phyloP scores from a whole-genome alignment of 2,113 vertebrate genomes.

The Pungitius pungitius region DNA sequence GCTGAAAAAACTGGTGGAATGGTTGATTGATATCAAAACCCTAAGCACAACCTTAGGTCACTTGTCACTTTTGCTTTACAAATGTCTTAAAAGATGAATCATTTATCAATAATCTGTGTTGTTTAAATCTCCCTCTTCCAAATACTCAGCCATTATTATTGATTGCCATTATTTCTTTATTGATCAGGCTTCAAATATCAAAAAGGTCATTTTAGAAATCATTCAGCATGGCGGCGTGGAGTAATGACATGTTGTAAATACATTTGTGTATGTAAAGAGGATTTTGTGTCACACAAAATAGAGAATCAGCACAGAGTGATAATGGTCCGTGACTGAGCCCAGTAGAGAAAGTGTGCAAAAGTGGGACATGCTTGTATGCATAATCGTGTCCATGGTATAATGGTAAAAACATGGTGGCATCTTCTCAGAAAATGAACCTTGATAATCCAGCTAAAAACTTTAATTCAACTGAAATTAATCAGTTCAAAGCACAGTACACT shows the following conservation, averaged over 20 bases:
- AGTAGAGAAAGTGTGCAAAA: constrained; percentile 20
- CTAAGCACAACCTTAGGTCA: too few relatives aligned
- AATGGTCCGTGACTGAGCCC: constrained; percentile 28
- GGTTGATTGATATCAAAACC: background rate
- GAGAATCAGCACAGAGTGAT: constrained; percentile 24
- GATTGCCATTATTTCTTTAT: too few relatives aligned
- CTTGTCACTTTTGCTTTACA: too few relatives aligned
- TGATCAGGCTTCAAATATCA: too few relatives aligned
- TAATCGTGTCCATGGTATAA: background rate
- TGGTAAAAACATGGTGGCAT: background rate
- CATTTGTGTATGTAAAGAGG: constrained; percentile 11
- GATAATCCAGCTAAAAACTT: background rate
- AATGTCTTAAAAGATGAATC: too few relatives aligned
- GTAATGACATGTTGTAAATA: constrained; percentile 31
- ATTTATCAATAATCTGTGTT: too few relatives aligned
- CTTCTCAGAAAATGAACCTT: constrained; percentile 3
- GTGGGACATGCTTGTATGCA: constrained; percentile 8
- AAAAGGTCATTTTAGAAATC: too few relatives aligned
- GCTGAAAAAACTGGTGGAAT: background rate
- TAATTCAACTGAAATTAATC: too few relatives aligned
- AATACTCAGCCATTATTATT: too few relatives aligned
- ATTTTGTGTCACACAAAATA: constrained; percentile 46
- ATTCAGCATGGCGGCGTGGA: background rate
- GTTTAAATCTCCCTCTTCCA: too few relatives aligned
- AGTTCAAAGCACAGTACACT: background rate